Conservation (phyloP, 2,888 invertebrate genomes). For the Luperina testacea region DNA sequence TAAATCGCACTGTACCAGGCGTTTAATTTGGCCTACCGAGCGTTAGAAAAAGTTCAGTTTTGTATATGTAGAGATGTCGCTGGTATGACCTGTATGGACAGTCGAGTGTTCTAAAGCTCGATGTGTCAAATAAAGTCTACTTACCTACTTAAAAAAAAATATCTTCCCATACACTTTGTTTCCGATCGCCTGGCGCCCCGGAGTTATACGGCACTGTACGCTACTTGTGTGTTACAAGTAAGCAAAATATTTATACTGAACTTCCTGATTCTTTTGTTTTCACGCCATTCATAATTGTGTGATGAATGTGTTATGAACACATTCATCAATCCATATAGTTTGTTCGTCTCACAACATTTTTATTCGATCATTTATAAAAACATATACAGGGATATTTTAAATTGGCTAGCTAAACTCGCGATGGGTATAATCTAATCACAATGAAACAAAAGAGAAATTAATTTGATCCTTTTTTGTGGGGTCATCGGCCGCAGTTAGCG, state of each 20-base stretch:
- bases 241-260: conserved; percentile 41
- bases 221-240: conserved; percentile 6
- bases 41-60: background rate
- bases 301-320: conserved; percentile 1
- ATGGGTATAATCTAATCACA: background rate
- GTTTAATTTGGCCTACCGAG: background rate
- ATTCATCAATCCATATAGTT: background rate
- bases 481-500: no score
- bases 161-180: background rate
- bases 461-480: no score
- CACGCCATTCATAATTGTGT: conserved; percentile 16
- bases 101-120: background rate
- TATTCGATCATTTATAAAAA: background rate
- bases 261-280: conserved; percentile 25
- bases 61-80: background rate
- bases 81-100: background rate
- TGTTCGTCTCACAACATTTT: background rate
- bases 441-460: background rate
- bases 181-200: background rate
- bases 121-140: background rate
- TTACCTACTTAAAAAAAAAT: background rate
- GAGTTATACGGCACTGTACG: conserved; percentile 3
- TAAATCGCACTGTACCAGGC: no score
- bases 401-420: background rate
- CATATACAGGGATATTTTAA: background rate